Evolutionary conservation across 53 echinoderm and acorn worm species (phyloP).

Genomic region (Luidia sarsii): DNA sequence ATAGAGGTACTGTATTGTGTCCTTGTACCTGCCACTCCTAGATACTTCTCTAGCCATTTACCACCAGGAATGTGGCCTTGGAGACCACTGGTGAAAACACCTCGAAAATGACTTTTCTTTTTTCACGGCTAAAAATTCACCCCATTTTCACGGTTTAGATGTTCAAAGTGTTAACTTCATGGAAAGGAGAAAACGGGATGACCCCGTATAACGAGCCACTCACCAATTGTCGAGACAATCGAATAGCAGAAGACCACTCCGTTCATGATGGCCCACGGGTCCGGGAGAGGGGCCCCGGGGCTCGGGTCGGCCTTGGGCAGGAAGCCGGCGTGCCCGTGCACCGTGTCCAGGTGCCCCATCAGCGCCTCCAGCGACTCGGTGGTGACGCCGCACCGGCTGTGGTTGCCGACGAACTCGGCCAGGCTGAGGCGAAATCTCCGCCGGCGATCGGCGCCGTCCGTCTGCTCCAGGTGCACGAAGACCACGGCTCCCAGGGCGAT

Average conservation of each 20-base stretch:
- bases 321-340: no score
- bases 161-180: no score
- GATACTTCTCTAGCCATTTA: no score
- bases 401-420: neutral
- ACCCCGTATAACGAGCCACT: neutral
- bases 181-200: no score
- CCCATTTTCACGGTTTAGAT: no score
- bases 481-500: neutral
- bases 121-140: neutral
- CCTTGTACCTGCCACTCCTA: no score
- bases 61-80: no score
- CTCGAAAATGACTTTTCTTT: neutral
- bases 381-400: constrained; percentile 3
- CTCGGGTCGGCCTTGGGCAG: neutral
- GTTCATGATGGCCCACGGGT: neutral
- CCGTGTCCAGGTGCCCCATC: neutral
- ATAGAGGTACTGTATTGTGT: no score
- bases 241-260: constrained; percentile 5
- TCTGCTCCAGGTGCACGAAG: neutral
- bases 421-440: neutral
- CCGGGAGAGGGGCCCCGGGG: neutral
- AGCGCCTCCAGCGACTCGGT: neutral
- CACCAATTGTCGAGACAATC: constrained; percentile 18
- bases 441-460: neutral
- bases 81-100: no score